phyloP scores from a whole-genome alignment of 64 coral and sea anemone species.

The Actinia tenebrosa region DNA sequence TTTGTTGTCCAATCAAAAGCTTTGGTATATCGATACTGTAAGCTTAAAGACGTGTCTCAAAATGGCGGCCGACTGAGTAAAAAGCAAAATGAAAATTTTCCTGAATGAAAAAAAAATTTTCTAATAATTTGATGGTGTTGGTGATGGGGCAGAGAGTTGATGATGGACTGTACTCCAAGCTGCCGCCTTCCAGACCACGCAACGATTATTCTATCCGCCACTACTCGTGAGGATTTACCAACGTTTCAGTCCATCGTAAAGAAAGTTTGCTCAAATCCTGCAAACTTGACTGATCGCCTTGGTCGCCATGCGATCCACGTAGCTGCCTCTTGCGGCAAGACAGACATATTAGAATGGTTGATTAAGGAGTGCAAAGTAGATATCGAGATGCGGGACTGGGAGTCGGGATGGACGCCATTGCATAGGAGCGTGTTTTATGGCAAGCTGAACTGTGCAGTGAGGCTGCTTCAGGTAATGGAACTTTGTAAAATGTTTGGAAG shows the following conservation, averaged over 20 bases:
- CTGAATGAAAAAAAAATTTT: slow-evolving; percentile 16
- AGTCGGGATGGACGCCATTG: slow-evolving; percentile 80
- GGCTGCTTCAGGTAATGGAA: slow-evolving; percentile 44
- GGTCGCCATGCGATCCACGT: slow-evolving; percentile 78
- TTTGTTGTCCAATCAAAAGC: slow-evolving; percentile 33
- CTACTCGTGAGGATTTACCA: slow-evolving; percentile 55
- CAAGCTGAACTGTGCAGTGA: slow-evolving; percentile 46
- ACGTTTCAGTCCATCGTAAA: slow-evolving; percentile 47
- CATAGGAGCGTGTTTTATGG: slow-evolving; percentile 79
- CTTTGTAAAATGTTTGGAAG: neutral
- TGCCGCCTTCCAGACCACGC: slow-evolving; percentile 46
- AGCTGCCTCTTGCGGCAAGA: slow-evolving; percentile 81
- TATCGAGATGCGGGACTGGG: slow-evolving; percentile 46
- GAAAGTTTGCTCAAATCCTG: slow-evolving; percentile 66
- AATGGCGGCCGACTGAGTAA: slow-evolving; percentile 53
- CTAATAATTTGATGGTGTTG: neutral
- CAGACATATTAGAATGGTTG: slow-evolving; percentile 88
- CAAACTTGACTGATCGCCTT: slow-evolving; percentile 36
- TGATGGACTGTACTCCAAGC: slow-evolving; percentile 79
- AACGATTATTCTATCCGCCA: slow-evolving; percentile 60
- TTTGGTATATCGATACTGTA: neutral
- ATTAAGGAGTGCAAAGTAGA: slow-evolving; percentile 58
- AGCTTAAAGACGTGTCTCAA: slow-evolving; percentile 63
- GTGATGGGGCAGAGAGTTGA: slow-evolving; percentile 27
- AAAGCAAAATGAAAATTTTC: neutral